These are phyloP conservation scores for Steinernema feltiae DNA, from an alignment of 1,140 invertebrate genomes.

Conservation along the genomic window DNA sequence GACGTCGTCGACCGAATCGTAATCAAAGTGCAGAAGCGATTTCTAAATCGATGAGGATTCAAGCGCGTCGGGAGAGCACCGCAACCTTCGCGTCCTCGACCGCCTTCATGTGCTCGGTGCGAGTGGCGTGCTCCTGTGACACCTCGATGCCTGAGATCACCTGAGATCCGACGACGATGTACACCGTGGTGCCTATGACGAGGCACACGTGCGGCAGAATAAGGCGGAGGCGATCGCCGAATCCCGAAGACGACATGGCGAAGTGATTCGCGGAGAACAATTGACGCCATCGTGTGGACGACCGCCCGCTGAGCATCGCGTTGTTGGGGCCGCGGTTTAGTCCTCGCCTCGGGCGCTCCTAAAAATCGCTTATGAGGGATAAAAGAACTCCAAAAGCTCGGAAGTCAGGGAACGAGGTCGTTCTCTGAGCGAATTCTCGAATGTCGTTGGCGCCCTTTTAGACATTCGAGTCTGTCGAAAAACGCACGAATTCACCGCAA, in stretches of 20 bases:
- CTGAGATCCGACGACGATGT: background rate
- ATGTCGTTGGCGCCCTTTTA: too few species aligned
- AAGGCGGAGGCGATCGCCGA: background rate
- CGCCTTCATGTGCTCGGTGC: background rate
- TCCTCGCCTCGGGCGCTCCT: background rate
- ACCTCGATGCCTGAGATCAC: background rate
- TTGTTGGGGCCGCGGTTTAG: background rate
- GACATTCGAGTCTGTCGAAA: too few species aligned
- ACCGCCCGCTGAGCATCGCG: constrained; percentile 7
- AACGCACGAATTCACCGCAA: too few species aligned
- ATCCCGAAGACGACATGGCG: background rate
- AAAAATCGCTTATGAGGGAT: background rate
- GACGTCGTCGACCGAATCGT: background rate
- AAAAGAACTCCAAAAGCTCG: background rate
- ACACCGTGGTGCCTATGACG: background rate
- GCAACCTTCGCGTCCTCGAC: constrained; percentile 1
- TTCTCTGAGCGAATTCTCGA: too few species aligned
- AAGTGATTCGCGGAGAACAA: constrained; percentile 7
- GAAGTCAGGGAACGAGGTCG: too few species aligned
- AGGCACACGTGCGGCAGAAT: background rate
- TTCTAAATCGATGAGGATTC: background rate
- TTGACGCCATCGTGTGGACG: background rate
- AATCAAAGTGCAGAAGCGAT: background rate
- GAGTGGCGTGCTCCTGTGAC: background rate
- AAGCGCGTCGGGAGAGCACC: background rate